These are phyloP conservation scores for Yponomeuta malinellus DNA, from an alignment of 2,888 invertebrate genomes.

Conservation along the genomic window DNA sequence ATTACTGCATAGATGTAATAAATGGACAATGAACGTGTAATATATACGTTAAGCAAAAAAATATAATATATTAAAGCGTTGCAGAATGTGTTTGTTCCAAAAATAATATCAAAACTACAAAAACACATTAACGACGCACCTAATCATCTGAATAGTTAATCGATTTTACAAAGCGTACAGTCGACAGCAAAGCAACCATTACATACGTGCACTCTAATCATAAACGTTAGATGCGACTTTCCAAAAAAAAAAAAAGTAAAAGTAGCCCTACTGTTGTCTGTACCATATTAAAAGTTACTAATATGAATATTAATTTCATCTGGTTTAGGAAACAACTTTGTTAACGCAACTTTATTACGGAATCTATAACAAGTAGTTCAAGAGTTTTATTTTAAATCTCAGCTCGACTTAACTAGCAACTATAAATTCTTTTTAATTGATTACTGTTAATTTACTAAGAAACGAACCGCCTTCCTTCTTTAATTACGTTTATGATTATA, in stretches of 20 bases:
- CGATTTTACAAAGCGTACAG: background rate
- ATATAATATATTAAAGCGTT: too few species aligned
- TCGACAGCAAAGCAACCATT: too few species aligned
- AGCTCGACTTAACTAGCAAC: conserved; percentile 39
- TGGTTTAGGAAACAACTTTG: conserved; percentile 38
- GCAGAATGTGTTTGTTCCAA: too few species aligned
- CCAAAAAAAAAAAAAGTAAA: too few species aligned
- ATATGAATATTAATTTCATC: conserved; percentile 11
- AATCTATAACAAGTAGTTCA: conserved; percentile 50
- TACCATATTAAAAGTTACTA: conserved; percentile 3
- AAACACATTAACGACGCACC: background rate
- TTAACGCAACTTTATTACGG: conserved; percentile 51
- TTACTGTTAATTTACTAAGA: conserved; percentile 60
- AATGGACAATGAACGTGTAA: too few species aligned
- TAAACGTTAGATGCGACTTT: too few species aligned
- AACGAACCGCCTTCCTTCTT: conserved; percentile 49
- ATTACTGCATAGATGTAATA: too few species aligned
- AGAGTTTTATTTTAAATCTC: conserved; percentile 43
- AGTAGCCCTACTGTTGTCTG: too few species aligned
- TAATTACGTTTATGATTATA: conserved; percentile 60
- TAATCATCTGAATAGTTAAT: background rate
- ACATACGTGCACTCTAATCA: too few species aligned
- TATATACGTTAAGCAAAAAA: too few species aligned
- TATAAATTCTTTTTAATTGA: conserved; percentile 64
- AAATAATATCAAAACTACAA: too few species aligned